Evolutionary conservation across 2,888 invertebrate genomes (phyloP), one percentile per base, ranked within the genome.

Genomic region (Chloroclystis v-ata): DNA sequence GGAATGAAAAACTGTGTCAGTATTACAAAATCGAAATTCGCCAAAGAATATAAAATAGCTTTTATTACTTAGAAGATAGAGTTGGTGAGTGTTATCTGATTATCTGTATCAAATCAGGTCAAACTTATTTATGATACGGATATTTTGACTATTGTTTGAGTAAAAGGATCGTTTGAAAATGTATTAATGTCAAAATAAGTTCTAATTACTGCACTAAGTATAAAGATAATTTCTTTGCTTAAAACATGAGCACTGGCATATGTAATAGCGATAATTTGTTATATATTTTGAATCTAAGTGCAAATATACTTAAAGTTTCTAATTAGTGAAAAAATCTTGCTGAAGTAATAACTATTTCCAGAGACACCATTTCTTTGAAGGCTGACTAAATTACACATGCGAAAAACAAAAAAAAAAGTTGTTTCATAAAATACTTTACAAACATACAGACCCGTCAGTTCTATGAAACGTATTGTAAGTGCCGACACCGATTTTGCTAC

Each of bases 21-120:
- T 59, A 65, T 43, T 62, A 55, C 61, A 63, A 49, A 49, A 48
- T 60, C 51, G 56, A 52, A 58, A 49, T 49, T 59, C 49, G 46
- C 38, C 14, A 5, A 20, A 37, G 43, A 11, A 1, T 52, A 38
- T 10, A 70, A 67, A 66, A 57, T 58, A 35, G 43, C 44, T 54
- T 56, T 53, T 76, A 68, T 54, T 26, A 1, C 25, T n/a, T 45
- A 37, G 24, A 4, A 28, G 58, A 60, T 68, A 59, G 61, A 51
- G 44, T 57, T 52, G 54, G 44, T 32, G 20, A 32, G 48, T 32
- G 55, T 73, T 79, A 79, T 82, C 76, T 56, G 52, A 55, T 63
- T 73, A 11, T 56, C 54, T 54, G 57, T 60, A 56, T 67, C 52
- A 65, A 84, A 78, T 78, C 74, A 70, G 84, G 83, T 81, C 84